Evolutionary conservation across 2,888 invertebrate species (phyloP).

Genomic region (Alcis repandata): DNA sequence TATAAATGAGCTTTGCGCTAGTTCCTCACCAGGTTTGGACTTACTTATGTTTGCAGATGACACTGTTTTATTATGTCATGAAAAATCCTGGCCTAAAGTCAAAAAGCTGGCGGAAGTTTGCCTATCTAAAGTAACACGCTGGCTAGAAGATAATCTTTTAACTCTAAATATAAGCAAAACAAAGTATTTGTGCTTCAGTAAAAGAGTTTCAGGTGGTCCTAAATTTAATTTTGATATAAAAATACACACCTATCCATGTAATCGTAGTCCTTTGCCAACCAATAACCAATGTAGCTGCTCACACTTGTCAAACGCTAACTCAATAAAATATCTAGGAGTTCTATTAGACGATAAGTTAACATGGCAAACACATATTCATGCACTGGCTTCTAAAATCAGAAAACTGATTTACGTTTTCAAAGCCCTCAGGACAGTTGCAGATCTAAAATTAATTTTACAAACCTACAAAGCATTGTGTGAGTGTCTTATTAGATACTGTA

Average conservation of each 20-base stretch:
- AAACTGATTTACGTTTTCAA: neutral
- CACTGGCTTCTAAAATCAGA: neutral
- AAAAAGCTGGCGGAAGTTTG: neutral
- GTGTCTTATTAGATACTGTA: neutral
- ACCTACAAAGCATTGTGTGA: neutral
- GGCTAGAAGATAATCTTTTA: constrained; percentile 17
- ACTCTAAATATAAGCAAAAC: constrained; percentile 15
- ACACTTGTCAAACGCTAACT: too few relatives aligned
- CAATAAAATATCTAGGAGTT: too few relatives aligned
- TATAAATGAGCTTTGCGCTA: neutral
- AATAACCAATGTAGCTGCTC: neutral
- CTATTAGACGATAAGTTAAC: neutral
- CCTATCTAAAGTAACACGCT: constrained; percentile 1
- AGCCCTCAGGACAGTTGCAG: neutral
- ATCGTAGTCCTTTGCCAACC: neutral
- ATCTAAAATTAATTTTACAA: neutral
- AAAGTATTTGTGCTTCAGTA: constrained; percentile 17
- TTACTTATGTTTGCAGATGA: constrained; percentile 19
- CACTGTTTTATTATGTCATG: constrained; percentile 1
- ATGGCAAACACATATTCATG: neutral
- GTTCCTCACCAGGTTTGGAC: neutral
- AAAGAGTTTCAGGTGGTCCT: neutral
- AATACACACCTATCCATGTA: constrained; percentile 1
- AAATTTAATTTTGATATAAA: neutral
- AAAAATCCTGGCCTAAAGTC: neutral